Evolutionary conservation across 2,888 invertebrate species (phyloP), one percentile per base, ranked within the genome.

Genomic region (Drosophila nr. perissopoda): DNA sequence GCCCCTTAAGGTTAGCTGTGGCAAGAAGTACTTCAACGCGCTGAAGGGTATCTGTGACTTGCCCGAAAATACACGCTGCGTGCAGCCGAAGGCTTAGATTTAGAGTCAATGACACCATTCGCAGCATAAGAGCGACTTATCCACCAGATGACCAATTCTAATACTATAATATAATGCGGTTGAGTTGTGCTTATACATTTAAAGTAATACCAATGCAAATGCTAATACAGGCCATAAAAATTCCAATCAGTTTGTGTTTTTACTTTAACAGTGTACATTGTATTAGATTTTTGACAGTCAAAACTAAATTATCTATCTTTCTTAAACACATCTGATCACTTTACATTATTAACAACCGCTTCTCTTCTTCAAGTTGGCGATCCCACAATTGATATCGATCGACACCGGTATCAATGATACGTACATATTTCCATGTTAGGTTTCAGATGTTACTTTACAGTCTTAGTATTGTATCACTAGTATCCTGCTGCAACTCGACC

Each of bases 11-110:
- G 79, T 83, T 0, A 91, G 82, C 70, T 91, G 91, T 61, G 91
- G 91, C 18, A 25, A 70, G 1, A 83, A 87, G 46, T 88, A 91
- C 77, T 91, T 91, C 76, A 91, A 91, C 29, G 85, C 86, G 0
- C 42, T 88, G 46, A 91, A 84, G 67, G 92, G 91, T 34, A 80
- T 81, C 52, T 91, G 91, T 64, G 92, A 91, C 81, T 74, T 88
- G 61, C 92, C 92, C 7, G 81, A 91, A 66, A 92, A 91, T 36
- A 91, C 90, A 7, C 74, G 79, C 10, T 91, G 91, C 54, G 74
- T 82, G 8, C 91, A 82, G 62, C 77, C 81, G 2, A 16, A 51
- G 52, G 73, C 52, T 27, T 85, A 77, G 42, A 33, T 18, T 21
- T 60, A 11, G 6, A 42, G 8, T 16, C 4, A 46, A 25, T 38